A percentile compares a stretch with the other conserved stretches of the same genome.
phyloP scores from a whole-genome alignment of 2,113 vertebrate species.

The Nesogale talazaci region DNA sequence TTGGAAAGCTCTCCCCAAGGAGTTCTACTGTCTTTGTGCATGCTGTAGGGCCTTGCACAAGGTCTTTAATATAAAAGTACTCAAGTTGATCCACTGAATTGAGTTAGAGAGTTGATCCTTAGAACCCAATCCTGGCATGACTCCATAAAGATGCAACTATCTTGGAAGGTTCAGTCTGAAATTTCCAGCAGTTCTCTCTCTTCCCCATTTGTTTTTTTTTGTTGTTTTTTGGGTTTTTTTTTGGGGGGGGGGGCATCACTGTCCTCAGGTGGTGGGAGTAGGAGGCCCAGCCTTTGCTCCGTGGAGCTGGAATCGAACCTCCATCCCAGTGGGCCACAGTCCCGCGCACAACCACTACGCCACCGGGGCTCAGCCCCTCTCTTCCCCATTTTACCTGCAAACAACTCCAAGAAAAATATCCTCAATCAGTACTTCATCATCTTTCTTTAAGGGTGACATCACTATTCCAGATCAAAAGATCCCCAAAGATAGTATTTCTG shows the following conservation, averaged over 20 bases:
- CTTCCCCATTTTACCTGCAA: background rate
- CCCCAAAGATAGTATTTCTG: constrained; percentile 5
- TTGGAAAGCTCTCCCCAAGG: background rate
- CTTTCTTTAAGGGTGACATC: background rate
- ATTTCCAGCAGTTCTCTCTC: background rate
- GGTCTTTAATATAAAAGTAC: background rate
- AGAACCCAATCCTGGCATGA: background rate
- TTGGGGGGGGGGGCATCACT: too few species aligned
- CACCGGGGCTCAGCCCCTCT: too few species aligned
- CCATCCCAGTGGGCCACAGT: too few species aligned
- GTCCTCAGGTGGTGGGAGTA: too few species aligned
- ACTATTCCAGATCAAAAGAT: constrained; percentile 50
- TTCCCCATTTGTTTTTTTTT: background rate
- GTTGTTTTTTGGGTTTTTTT: too few species aligned
- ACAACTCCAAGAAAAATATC: background rate
- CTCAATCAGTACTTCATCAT: background rate
- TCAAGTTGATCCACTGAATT: background rate
- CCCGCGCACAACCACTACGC: too few species aligned
- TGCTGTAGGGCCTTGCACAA: background rate
- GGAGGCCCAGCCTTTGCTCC: too few species aligned
- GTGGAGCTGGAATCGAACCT: too few species aligned
- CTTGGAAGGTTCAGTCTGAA: background rate
- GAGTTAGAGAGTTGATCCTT: background rate
- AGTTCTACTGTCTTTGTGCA: background rate
- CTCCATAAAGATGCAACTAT: background rate